Conservation (phyloP, 2,888 invertebrate species). For the Apamea epomidion region DNA sequence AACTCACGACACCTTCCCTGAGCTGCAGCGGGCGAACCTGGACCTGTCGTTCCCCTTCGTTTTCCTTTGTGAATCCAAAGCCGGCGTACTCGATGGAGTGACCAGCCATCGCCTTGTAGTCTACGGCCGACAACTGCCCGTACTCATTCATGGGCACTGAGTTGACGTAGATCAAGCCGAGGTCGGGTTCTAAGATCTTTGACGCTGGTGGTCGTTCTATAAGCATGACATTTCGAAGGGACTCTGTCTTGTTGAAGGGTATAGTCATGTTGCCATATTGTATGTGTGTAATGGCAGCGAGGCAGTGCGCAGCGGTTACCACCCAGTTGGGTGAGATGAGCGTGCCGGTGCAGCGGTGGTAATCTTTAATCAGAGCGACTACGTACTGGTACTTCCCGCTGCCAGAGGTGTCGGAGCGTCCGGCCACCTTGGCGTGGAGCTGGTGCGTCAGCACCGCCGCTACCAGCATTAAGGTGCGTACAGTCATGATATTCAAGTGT, state of each 20-base stretch:
- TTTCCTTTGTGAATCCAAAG: neutral
- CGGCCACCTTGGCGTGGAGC: neutral
- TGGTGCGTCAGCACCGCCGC: neutral
- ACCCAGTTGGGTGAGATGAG: slow-evolving; percentile 47
- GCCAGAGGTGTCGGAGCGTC: neutral
- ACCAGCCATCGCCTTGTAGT: slow-evolving; percentile 38
- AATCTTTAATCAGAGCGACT: slow-evolving; percentile 17
- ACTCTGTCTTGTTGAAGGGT: neutral
- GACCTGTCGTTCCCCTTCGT: neutral
- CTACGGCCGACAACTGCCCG: slow-evolving; percentile 32
- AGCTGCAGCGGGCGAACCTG: neutral
- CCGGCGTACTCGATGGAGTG: slow-evolving; percentile 21
- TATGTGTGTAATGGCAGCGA: neutral
- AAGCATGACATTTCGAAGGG: neutral
- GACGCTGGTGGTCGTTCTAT: slow-evolving; percentile 13
- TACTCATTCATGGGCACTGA: neutral
- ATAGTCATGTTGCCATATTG: slow-evolving; percentile 33
- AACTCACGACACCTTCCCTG: slow-evolving; percentile 16
- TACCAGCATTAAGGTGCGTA: slow-evolving; percentile 1
- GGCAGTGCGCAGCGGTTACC: slow-evolving; percentile 34
- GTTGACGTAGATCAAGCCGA: slow-evolving; percentile 35
- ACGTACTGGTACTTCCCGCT: slow-evolving; percentile 6
- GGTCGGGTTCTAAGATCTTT: slow-evolving; percentile 9
- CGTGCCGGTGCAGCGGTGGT: slow-evolving; percentile 32
- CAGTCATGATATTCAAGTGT: slow-evolving; percentile 19